Base-by-base conservation (phyloP, 1,140 invertebrate species). In the Tribolium madens region DNA sequence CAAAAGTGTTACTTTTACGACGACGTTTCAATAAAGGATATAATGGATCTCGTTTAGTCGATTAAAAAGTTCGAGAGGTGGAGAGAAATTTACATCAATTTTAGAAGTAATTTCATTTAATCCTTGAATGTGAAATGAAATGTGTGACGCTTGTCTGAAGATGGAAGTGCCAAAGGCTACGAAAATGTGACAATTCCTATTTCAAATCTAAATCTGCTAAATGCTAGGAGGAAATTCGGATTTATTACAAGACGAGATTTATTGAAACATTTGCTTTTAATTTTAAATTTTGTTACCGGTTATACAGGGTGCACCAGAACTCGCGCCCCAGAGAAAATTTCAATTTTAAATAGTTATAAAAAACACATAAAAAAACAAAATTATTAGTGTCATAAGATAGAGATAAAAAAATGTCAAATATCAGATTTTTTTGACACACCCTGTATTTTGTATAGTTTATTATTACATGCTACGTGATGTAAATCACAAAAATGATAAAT, bases 1-100 rank as follows among this genome's bases (percentile, higher is more conserved):
- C 53, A 60, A 21, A 60, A 31, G 26, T 60, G 14, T 60, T 60
- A 60, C 26, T n/a, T 15, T 60, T 60, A 60, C 21, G 53, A 60
- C 53, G 10, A 60, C 21, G 17, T 21, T 10, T 47, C 9, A 13
- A n/a, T 47, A 13, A 13, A 47, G 2, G 3, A n/a, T 10, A n/a
- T n/a, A 47, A 47, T 47, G 46, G 46, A 47, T 47, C 5, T 47
- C 26, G 0, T 42, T 42, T 42, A 42, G 9, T n/a, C 36, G 3
- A 42, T 42, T 42, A 0, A 10, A 7, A n/a, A n/a, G n/a, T n/a
- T n/a, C n/a, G n/a, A n/a, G n/a, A n/a, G n/a, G n/a, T n/a, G n/a
- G 36, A 42, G 36, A 1, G 36, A 42, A n/a, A 42, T 42, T 42
- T 42, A 42, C 36, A 4, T 42, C 36, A 10, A 42, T 42, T 42